Evolutionary conservation across 2,113 vertebrate genomes (phyloP), one percentile per base, ranked within the genome.

Genomic region (cat (Felis catus)): DNA sequence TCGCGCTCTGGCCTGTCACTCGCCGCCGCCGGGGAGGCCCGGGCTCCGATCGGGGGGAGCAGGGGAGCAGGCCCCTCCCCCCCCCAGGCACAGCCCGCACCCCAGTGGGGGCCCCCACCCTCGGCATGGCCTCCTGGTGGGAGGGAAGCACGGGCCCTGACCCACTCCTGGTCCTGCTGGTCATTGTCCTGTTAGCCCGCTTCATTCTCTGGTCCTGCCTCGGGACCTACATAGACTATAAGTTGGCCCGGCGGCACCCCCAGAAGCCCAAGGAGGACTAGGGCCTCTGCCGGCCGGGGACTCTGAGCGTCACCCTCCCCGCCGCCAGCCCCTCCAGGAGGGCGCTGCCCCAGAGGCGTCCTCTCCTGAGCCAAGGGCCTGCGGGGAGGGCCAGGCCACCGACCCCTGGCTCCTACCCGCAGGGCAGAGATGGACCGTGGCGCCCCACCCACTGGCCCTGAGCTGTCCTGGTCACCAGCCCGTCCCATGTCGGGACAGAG

Each of bases 181-280:
- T 98, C 39, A 29, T 98, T 70, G 97, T 99, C 95, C 97, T 99
- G 96, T 97, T 99, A 53, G 98, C 97, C 1, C 98, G 99, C 33
- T 99, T 99, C 95, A 19, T 99, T 76, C 91, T 99, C 81, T 99
- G 99, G 99, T 98, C 98, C 95, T 99, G 98, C 88, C 97, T 99
- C 1, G 98, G 98, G 61, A 65, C 97, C 95, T 98, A 98, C 87
- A 79, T 99, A 10, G 98, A 99, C 84, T 82, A 98, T 36, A 98
- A 98, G 89, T 27, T 99, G 96, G 97, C 98, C n/a, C 97, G 3
- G 73, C 98, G 94, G 68, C 98, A 58, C 96, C 98, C 98, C 51
- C 79, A 45, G n/a, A 81, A 55, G 36, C 98, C 96, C 95, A 99
- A 98, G 91, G 80, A 95, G 12, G 95, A 97, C 89, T 99, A 71